Evolutionary conservation across 2,888 invertebrate genomes (phyloP).

Genomic region (Microctonus hyperodae): DNA sequence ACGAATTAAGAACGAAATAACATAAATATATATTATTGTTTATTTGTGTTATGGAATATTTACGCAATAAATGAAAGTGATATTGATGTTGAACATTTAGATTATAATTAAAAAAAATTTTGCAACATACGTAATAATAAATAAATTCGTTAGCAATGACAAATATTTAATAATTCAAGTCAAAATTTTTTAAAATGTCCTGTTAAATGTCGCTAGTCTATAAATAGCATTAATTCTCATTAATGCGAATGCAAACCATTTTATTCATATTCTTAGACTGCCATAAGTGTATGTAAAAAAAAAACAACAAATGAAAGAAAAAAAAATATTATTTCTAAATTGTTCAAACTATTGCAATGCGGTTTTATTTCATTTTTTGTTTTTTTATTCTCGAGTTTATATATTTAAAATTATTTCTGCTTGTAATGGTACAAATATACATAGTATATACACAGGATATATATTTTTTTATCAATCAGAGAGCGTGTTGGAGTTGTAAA

Average conservation of each 20-base stretch:
- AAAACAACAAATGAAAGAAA: too few species aligned
- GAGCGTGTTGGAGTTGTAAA: slow-evolving; percentile 13
- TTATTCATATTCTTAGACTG: not conserved
- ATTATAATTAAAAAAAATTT: not conserved
- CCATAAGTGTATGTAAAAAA: not conserved
- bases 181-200: not conserved
- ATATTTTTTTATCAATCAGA: slow-evolving; percentile 29
- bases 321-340: not conserved
- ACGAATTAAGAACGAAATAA: not conserved
- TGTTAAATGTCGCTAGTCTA: not conserved
- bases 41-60: not conserved
- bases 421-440: slow-evolving; percentile 28
- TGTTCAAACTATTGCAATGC: slow-evolving; percentile 1
- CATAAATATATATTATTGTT: not conserved
- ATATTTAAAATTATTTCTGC: slow-evolving; percentile 22
- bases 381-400: slow-evolving; percentile 12
- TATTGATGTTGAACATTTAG: not conserved
- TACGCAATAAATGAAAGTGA: not conserved
- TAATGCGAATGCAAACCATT: not conserved
- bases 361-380: slow-evolving; percentile 12
- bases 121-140: not conserved
- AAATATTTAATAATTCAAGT: not conserved
- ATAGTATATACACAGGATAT: slow-evolving; percentile 27
- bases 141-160: not conserved
- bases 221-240: not conserved